These are phyloP conservation scores for Melanotaenia boesemani DNA, from an alignment of 2,797 vertebrate genomes.

Conservation along the genomic window DNA sequence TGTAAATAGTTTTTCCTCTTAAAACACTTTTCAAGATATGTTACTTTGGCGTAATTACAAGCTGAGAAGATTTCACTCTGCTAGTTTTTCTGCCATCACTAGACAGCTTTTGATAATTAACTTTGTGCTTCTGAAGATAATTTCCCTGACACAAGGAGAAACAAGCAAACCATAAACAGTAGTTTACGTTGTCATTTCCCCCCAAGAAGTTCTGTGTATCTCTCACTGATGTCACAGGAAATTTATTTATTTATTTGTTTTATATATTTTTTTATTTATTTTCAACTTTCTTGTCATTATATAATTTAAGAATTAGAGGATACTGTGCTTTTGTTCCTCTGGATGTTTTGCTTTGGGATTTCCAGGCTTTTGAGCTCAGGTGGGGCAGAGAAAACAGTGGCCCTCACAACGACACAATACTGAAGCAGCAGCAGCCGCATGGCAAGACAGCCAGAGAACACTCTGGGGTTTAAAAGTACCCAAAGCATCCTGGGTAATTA, in stretches of 20 bases:
- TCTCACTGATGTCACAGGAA: slow-evolving; percentile 48
- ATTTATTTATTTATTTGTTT: background rate
- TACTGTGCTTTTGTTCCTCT: slow-evolving; percentile 49
- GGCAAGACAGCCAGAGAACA: slow-evolving; percentile 81
- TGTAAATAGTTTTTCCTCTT: background rate
- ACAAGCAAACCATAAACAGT: slow-evolving; percentile 77
- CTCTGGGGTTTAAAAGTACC: slow-evolving; percentile 92
- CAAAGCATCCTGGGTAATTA: slow-evolving; percentile 99
- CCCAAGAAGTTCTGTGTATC: slow-evolving; percentile 20
- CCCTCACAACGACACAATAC: slow-evolving; percentile 65
- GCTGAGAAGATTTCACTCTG: slow-evolving; percentile 38
- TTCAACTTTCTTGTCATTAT: slow-evolving; percentile 50
- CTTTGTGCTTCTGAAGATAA: slow-evolving; percentile 59
- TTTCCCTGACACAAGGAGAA: slow-evolving; percentile 66
- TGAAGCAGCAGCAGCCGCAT: slow-evolving; percentile 58
- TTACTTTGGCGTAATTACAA: slow-evolving; percentile 12
- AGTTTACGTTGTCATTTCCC: slow-evolving; percentile 71
- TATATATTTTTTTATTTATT: slow-evolving; percentile 22
- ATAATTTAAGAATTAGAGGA: slow-evolving; percentile 68
- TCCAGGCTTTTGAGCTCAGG: slow-evolving; percentile 66
- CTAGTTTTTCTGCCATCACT: slow-evolving; percentile 35
- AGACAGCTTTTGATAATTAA: slow-evolving; percentile 71
- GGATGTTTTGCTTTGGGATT: slow-evolving; percentile 60
- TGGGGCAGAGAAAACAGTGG: slow-evolving; percentile 69
- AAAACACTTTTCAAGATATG: slow-evolving; percentile 8